Evolutionary conservation across 2,888 invertebrate genomes (phyloP).

Genomic region (Temnothorax rugatulus): DNA sequence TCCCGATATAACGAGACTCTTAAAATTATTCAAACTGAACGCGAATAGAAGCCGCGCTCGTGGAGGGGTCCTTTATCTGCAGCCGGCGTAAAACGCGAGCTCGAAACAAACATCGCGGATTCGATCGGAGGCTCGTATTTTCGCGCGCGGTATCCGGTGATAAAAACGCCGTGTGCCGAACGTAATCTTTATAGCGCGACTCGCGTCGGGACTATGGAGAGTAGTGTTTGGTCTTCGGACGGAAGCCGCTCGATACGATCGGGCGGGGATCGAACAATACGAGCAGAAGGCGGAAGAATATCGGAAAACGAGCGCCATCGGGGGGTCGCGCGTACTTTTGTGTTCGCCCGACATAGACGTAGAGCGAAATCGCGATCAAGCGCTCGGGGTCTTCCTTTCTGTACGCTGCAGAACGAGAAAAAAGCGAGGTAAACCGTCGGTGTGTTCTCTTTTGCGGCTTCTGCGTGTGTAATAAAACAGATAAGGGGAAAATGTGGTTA

Average conservation of each 20-base stretch:
- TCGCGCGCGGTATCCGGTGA: not conserved
- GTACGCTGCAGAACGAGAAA: not conserved
- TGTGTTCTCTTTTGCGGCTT: conserved; percentile 29
- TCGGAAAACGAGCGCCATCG: conserved; percentile 29
- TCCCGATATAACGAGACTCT: not conserved
- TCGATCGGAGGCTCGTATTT: conserved; percentile 30
- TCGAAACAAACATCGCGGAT: not conserved
- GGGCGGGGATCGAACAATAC: conserved; percentile 30
- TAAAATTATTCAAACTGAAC: conserved; percentile 35
- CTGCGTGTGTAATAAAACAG: conserved; percentile 7
- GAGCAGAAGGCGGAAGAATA: conserved; percentile 24
- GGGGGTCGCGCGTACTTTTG: conserved; percentile 30
- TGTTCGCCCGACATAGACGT: conserved; percentile 5
- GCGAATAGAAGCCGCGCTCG: not conserved
- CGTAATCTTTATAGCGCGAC: conserved; percentile 33
- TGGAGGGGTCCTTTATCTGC: conserved; percentile 5
- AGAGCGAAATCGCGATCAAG: not conserved
- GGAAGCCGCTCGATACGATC: conserved; percentile 17
- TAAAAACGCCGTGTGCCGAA: conserved; percentile 11
- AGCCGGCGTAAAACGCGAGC: not conserved
- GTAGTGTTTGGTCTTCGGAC: conserved; percentile 12
- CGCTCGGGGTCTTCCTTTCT: conserved; percentile 15
- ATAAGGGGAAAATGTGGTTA: conserved; percentile 27
- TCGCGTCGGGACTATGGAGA: not conserved
- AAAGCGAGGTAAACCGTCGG: conserved; percentile 17